A percentile compares a stretch with the other conserved stretches of the same genome.
Evolutionary conservation across 2,113 vertebrate genomes (phyloP).

Genomic region (Spea multiplicata): DNA sequence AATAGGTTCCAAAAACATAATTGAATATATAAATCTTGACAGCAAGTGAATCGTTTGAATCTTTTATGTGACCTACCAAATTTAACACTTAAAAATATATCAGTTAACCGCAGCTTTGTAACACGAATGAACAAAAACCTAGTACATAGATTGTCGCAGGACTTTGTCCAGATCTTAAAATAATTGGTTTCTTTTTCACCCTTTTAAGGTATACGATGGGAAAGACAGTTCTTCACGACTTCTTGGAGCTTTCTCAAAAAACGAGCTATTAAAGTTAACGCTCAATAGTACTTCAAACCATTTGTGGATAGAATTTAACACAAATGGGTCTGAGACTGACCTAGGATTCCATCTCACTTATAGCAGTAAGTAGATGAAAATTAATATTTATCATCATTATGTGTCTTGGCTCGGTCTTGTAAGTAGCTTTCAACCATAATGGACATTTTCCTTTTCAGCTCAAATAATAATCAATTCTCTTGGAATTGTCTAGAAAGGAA

Average conservation of each 20-base stretch:
- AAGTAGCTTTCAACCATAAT: not conserved
- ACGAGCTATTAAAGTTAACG: constrained; percentile 70
- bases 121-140: not conserved
- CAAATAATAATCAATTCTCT: not conserved
- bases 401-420: not conserved
- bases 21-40: not conserved
- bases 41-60: not conserved
- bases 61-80: constrained; percentile 3
- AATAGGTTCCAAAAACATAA: constrained; percentile 21
- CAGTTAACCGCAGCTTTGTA: not conserved
- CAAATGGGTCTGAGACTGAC: constrained; percentile 82
- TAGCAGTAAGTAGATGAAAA: constrained; percentile 80
- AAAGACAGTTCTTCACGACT: constrained; percentile 82
- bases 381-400: not conserved
- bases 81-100: not conserved
- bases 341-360: constrained; percentile 90
- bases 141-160: not conserved
- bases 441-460: not conserved
- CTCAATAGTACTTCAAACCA: constrained; percentile 97
- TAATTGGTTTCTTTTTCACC: constrained; percentile 29
- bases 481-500: not conserved
- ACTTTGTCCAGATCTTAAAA: not conserved
- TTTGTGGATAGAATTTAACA: constrained; percentile 92
- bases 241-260: constrained; percentile 83
- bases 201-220: constrained; percentile 84